Conservation (phyloP, 92 coral and sea anemone genomes). For the Epizoanthus fatuus region DNA sequence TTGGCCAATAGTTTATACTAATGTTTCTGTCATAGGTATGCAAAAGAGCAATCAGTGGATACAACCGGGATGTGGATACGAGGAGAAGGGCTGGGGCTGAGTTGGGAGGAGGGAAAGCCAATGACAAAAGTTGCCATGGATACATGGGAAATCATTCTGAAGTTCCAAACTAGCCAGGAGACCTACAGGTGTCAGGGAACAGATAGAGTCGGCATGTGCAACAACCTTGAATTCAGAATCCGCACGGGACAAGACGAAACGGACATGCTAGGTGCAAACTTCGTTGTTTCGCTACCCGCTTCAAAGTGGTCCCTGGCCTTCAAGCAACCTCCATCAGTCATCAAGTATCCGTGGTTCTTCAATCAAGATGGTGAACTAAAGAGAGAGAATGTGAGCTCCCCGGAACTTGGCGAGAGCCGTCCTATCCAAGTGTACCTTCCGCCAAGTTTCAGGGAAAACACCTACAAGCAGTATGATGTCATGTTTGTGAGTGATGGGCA, state of each 20-base stretch:
- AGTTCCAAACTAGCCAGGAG: conserved; percentile 19
- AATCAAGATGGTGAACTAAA: conserved; percentile 28
- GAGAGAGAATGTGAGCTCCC: conserved; percentile 39
- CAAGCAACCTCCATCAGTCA: conserved; percentile 20
- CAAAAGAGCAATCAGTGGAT: not conserved
- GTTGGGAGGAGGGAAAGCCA: conserved; percentile 51
- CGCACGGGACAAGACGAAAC: conserved; percentile 31
- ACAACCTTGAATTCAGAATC: conserved; percentile 25
- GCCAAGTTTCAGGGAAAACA: conserved; percentile 60
- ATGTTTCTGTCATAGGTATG: not conserved
- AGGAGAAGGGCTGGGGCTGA: conserved; percentile 56
- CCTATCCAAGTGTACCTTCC: conserved; percentile 40
- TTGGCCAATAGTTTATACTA: too few relatives aligned
- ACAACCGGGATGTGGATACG: conserved; percentile 55
- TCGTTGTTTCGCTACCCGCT: conserved; percentile 40
- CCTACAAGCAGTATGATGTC: conserved; percentile 55
- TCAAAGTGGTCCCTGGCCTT: conserved; percentile 35
- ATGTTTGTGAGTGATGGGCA: conserved; percentile 60
- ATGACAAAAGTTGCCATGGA: conserved; percentile 38
- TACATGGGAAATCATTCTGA: conserved; percentile 57
- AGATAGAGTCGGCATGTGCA: conserved; percentile 9
- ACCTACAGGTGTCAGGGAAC: conserved; percentile 12
- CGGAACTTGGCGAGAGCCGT: conserved; percentile 40
- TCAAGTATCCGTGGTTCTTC: conserved; percentile 68
- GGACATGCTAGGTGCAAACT: conserved; percentile 63